Evolutionary conservation across 2,888 invertebrate genomes (phyloP).

Genomic region (Epinotia demarniana): DNA sequence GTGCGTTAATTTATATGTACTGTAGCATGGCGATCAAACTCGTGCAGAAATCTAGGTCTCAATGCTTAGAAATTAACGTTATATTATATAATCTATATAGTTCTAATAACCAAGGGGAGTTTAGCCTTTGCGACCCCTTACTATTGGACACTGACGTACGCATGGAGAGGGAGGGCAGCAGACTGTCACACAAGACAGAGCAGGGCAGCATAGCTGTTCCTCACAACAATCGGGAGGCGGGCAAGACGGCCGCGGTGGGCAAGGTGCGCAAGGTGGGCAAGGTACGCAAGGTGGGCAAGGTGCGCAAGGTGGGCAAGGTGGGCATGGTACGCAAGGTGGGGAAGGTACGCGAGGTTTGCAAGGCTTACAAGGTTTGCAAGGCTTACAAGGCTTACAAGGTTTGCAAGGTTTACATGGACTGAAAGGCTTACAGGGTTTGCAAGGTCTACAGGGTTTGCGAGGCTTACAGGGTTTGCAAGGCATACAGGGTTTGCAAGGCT

Average conservation of each 20-base stretch:
- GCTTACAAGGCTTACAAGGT: slow-evolving; percentile 42
- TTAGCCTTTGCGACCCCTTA: slow-evolving; percentile 56
- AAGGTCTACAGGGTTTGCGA: slow-evolving; percentile 33
- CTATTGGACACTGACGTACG: slow-evolving; percentile 65
- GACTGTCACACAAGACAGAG: slow-evolving; percentile 46
- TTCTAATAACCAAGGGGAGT: neutral
- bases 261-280: slow-evolving; percentile 5
- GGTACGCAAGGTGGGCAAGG: slow-evolving; percentile 41
- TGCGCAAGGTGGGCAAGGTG: slow-evolving; percentile 51
- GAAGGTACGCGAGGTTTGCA: slow-evolving; percentile 35
- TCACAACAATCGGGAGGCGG: slow-evolving; percentile 41
- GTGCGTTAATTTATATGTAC: neutral
- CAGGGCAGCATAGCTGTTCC: slow-evolving; percentile 13
- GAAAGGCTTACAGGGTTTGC: slow-evolving; percentile 36
- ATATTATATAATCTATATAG: neutral
- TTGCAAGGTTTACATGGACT: slow-evolving; percentile 29
- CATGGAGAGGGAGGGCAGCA: slow-evolving; percentile 59
- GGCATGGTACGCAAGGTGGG: slow-evolving; percentile 30
- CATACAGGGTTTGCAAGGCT: neutral
- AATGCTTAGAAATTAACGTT: neutral
- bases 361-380: slow-evolving; percentile 51
- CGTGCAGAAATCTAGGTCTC: neutral
- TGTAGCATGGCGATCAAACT: slow-evolving; percentile 38
- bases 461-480: slow-evolving; percentile 34
- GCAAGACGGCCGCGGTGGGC: slow-evolving; percentile 50